Base-by-base conservation (phyloP, 2,888 invertebrate genomes). In the Parapristionchus giblindavisi region DNA sequence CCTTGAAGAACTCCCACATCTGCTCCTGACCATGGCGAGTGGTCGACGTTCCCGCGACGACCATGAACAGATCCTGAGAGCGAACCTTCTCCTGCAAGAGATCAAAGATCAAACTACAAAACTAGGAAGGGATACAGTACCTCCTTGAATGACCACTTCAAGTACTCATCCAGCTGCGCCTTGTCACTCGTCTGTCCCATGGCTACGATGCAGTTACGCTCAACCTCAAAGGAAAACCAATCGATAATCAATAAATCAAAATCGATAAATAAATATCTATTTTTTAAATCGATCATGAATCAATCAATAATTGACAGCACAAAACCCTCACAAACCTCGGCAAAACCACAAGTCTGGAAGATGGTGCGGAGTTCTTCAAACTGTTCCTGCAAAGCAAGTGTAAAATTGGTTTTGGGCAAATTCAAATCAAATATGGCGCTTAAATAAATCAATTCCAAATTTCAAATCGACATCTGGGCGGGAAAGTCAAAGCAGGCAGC, bases 1-100 rank as follows among this genome's bases (percentile, higher is more conserved):
- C 63, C 76, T 83, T 81, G 85, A 85, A 85, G 78, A 79, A 87
- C 43, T 76, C 74, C 85, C 86, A 86, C 1, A 77, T 68, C 70
- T 76, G 85, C 29, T 84, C 82, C 56, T 83, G 82, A 36, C 84
- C 84, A 56, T 72, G 78, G 32, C 75, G 76, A 2, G 77, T 76
- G 36, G 58, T 66, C 6, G 61, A 36, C 1, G 77, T 56, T 29
- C 79, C 78, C 24, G 80, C 76, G 48, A 81, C 79, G 21, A 82
- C 63, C 70, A 83, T 80, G 43, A 78, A 56, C 38, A 83, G 77
- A 75, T 86, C 86, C 65, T 87, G 87, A 43, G 81, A 71, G 17
- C 85, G 81, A n/a, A 87, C 81, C 73, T 86, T 87, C 72, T 77
- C 78, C 78, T 83, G 52, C 58, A 79, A 77, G 32, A 61, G 51